Percentiles rank a stretch among this genome's conserved stretches.
These are phyloP conservation scores for Sesia apiformis DNA, from an alignment of 2,888 invertebrate genomes.

Conservation along the genomic window DNA sequence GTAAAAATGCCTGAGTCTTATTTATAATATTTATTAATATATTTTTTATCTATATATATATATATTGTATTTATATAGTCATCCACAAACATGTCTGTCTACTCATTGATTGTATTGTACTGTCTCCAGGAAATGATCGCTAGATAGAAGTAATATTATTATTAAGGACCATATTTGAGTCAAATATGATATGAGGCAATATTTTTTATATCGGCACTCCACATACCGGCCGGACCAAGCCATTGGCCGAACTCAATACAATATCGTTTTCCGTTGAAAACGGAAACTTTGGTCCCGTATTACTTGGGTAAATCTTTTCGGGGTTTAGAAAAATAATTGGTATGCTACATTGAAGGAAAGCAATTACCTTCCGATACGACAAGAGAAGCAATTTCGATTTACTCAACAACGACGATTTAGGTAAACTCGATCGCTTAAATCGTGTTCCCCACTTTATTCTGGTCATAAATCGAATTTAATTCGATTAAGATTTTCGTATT, in stretches of 20 bases:
- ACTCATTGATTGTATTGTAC: too few species aligned
- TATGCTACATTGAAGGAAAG: constrained; percentile 59
- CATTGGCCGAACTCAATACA: constrained; percentile 19
- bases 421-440: constrained; percentile 49
- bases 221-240: neutral
- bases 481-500: constrained; percentile 38
- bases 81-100: too few species aligned
- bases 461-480: constrained; percentile 45
- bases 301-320: constrained; percentile 53
- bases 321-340: constrained; percentile 68
- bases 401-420: constrained; percentile 50
- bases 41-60: too few species aligned
- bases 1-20: too few species aligned
- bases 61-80: too few species aligned
- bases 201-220: neutral
- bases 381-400: constrained; percentile 56
- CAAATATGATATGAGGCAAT: neutral
- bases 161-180: neutral
- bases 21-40: too few species aligned
- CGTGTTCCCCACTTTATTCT: constrained; percentile 42
- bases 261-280: constrained; percentile 57
- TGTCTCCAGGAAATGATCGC: neutral
- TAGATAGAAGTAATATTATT: neutral
- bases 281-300: constrained; percentile 40
- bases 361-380: constrained; percentile 51